Base-by-base conservation (phyloP, 2,888 invertebrate species). In the Pristionchus maxplancki region DNA sequence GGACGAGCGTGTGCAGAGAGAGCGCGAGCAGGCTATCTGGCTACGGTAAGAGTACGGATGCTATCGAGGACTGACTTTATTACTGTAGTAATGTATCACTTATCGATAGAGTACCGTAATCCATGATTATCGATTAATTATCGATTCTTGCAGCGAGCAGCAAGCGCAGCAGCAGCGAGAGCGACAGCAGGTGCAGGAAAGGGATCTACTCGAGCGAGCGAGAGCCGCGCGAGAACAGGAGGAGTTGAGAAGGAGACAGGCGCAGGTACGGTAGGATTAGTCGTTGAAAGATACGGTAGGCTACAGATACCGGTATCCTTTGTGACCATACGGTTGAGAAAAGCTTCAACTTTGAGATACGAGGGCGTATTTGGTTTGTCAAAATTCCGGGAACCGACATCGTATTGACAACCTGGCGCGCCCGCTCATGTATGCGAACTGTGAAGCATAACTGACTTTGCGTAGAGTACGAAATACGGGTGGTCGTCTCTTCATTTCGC, bases 171-270 rank as follows among this genome's bases (percentile, higher is more conserved):
- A 58, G 62, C 89, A 89, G 67, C 88, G 85, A 15, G 84, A 50
- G 37, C 85, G 67, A 20, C 88, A 89, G 48, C 84, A 89, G 50
- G 31, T n/a, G 64, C 89, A 89, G 40, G 58, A 88, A 20, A 89
- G 91, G 34, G 90, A 89, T 84, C 90, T 91, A 85, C 91, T 91
- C 89, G 92, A 91, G 90, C 89, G 90, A 82, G 91, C 91, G 74
- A 90, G 91, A 89, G 89, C 90, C 58, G 92, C 91, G 86, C 88
- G 92, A 89, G 91, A 90, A 86, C 91, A 91, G 89, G 89, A 90
- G 82, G 90, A 92, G 82, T 88, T 89, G 89, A 89, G 90, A 89
- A 87, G 89, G 89, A 89, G 90, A 88, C 91, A 91, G 89, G 89
- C 90, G 88, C 90, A 91, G 90, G 91, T 91, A 31, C 8, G 64